Percentiles rank a stretch among this genome's conserved stretches.
Conservation (phyloP, 2,888 invertebrate species). For the Sclerodermus sp. region DNA sequence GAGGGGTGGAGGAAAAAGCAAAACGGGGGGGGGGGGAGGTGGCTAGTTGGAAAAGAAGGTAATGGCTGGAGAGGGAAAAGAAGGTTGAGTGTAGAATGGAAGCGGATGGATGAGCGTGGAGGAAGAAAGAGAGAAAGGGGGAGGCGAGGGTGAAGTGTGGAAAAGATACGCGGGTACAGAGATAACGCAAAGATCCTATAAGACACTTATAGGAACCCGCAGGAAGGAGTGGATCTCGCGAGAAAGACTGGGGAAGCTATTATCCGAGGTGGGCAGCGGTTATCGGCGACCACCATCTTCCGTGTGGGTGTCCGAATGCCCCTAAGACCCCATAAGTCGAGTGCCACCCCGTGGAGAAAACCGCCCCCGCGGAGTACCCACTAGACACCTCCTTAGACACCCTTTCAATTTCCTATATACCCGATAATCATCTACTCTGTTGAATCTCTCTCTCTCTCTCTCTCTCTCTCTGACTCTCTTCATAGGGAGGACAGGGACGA, state of each 20-base stretch:
- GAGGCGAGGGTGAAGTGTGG: not conserved
- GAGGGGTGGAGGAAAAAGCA: not conserved
- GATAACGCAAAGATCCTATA: not conserved
- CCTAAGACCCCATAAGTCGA: conserved; percentile 40
- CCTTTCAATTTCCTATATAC: conserved; percentile 56
- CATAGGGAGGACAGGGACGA: no score
- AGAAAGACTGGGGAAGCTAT: conserved; percentile 26
- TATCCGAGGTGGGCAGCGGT: conserved; percentile 42
- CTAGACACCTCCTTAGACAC: conserved; percentile 54
- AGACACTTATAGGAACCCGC: not conserved
- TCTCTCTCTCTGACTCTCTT: conserved; percentile 1
- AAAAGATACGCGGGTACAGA: not conserved
- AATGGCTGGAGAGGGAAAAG: conserved; percentile 2
- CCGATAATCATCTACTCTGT: conserved; percentile 52
- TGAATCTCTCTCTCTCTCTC: conserved; percentile 3
- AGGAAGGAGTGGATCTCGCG: not conserved
- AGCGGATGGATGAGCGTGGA: no score
- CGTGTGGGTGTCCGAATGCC: conserved; percentile 46
- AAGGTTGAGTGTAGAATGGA: no score
- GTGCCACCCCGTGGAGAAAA: conserved; percentile 42
- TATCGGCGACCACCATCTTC: conserved; percentile 45
- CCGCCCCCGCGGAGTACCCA: conserved; percentile 37
- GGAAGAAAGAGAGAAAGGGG: conserved; percentile 2
- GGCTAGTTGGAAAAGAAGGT: not conserved
- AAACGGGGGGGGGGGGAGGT: not conserved